Evolutionary conservation across 2,888 invertebrate species (phyloP).

Genomic region (Quadriops clusia): DNA sequence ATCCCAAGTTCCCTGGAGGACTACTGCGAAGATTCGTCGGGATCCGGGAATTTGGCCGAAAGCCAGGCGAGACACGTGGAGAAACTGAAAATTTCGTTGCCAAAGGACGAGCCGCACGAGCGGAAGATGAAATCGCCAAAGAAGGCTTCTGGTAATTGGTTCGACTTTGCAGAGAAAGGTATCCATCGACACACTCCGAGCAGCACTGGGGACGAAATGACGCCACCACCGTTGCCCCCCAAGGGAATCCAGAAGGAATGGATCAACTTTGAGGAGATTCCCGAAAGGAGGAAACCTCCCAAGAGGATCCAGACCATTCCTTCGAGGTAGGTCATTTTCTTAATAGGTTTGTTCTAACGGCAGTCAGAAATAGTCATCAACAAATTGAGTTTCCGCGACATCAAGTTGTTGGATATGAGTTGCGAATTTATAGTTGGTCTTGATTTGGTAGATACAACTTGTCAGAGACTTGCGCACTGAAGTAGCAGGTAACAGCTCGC

Average conservation of each 20-base stretch:
- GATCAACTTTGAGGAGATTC: conserved; percentile 81
- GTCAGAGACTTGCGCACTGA: no score
- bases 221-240: conserved; percentile 39
- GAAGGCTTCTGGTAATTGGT: conserved; percentile 38
- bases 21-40: conserved; percentile 43
- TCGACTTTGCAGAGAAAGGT: conserved; percentile 53
- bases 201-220: conserved; percentile 22
- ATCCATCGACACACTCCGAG: conserved; percentile 31
- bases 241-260: conserved; percentile 47
- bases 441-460: no score
- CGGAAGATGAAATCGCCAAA: conserved; percentile 41
- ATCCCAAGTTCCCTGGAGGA: conserved; percentile 61
- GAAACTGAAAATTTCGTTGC: conserved; percentile 59
- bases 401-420: no score
- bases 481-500: no score
- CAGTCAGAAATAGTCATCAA: no score
- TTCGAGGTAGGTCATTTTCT: no score
- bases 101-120: conserved; percentile 43
- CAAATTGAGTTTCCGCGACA: no score
- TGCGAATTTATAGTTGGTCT: no score
- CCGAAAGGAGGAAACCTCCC: conserved; percentile 68
- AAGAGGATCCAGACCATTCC: conserved; percentile 75
- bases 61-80: conserved; percentile 37
- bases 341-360: no score
- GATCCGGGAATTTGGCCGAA: conserved; percentile 22